phyloP scores from a whole-genome alignment of 2,113 vertebrate species.

The Sorex araneus region DNA sequence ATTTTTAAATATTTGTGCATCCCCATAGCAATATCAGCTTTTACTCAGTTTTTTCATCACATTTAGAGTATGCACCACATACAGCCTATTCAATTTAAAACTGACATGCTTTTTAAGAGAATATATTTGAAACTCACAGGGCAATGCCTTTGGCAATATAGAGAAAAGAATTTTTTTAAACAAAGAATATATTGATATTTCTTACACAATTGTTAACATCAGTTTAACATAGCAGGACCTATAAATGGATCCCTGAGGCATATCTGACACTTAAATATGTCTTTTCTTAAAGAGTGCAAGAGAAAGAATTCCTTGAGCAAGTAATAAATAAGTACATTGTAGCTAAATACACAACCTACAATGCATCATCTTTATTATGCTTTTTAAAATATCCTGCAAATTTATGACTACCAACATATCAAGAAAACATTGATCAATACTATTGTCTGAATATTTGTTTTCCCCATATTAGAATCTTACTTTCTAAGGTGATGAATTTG shows the following conservation, averaged over 20 bases:
- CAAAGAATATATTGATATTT: constrained; percentile 67
- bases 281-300: not conserved
- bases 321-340: not conserved
- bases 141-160: constrained; percentile 61
- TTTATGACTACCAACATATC: not conserved
- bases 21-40: not conserved
- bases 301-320: not conserved
- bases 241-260: constrained; percentile 31
- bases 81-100: constrained; percentile 55
- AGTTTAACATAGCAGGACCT: constrained; percentile 65
- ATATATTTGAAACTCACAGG: constrained; percentile 7
- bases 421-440: not conserved
- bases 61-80: constrained; percentile 42
- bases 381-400: not conserved
- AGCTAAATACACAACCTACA: not conserved
- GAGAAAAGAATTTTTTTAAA: constrained; percentile 64
- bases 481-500: not conserved
- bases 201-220: constrained; percentile 66
- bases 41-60: constrained; percentile 1
- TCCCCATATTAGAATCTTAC: not conserved
- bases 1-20: not conserved
- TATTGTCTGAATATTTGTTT: not conserved
- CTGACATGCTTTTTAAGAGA: constrained; percentile 44
- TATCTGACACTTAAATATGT: not conserved
- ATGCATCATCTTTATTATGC: not conserved